Conservation (phyloP, 2,113 vertebrate genomes). For the Cercocebus atys region DNA sequence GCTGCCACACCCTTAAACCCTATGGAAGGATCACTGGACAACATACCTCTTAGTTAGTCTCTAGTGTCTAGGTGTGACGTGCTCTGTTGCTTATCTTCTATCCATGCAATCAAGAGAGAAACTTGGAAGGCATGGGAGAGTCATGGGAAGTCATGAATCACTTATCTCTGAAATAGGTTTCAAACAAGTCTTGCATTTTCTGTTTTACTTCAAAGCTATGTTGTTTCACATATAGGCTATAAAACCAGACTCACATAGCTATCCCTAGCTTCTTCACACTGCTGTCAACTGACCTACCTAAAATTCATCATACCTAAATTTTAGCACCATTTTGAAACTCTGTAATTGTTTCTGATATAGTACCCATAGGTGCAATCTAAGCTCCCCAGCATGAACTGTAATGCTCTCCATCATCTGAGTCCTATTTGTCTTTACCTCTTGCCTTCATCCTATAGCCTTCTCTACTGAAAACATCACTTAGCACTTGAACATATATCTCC, state of each 20-base stretch:
- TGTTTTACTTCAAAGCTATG: not conserved
- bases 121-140: not conserved
- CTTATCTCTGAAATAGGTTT: not conserved
- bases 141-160: not conserved
- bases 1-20: not conserved
- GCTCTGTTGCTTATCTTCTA: not conserved
- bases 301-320: not conserved
- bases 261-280: not conserved
- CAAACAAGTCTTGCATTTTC: not conserved
- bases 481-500: not conserved
- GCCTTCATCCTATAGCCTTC: not conserved
- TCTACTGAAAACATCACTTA: not conserved
- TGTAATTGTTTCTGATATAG: not conserved
- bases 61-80: not conserved
- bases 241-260: not conserved
- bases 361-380: not conserved
- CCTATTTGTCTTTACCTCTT: not conserved
- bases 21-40: not conserved
- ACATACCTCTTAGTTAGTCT: not conserved
- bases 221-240: not conserved
- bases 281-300: not conserved
- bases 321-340: not conserved
- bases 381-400: not conserved
- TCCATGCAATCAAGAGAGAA: not conserved
- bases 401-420: not conserved